Percentiles rank a stretch among this genome's conserved stretches.
Evolutionary conservation across 2,797 vertebrate genomes (phyloP).

Genomic region (Falco biarmicus): DNA sequence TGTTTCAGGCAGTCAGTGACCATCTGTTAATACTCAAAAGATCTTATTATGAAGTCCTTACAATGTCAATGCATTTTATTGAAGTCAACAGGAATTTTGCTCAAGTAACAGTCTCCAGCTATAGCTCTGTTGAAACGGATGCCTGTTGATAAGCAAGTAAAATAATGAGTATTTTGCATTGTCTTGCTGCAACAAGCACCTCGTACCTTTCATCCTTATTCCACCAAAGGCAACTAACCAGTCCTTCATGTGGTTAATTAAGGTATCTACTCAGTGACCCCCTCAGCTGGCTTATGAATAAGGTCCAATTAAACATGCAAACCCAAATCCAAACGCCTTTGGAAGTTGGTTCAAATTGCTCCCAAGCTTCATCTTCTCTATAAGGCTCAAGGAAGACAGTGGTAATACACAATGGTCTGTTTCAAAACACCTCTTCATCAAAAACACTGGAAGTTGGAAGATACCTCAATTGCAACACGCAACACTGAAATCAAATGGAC

Average conservation of each 20-base stretch:
- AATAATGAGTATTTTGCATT: conserved; percentile 53
- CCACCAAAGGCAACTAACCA: neutral
- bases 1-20: conserved; percentile 68
- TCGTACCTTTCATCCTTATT: conserved; percentile 33
- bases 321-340: neutral
- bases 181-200: conserved; percentile 28
- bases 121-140: neutral
- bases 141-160: conserved; percentile 49
- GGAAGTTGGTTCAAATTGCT: neutral
- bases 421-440: neutral
- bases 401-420: neutral
- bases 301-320: conserved; percentile 41
- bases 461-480: neutral
- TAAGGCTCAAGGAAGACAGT: neutral
- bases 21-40: conserved; percentile 74
- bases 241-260: conserved; percentile 40
- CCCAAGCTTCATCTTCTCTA: neutral
- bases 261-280: neutral
- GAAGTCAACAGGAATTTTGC: conserved; percentile 65
- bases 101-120: conserved; percentile 34
- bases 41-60: conserved; percentile 65
- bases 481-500: neutral
- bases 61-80: conserved; percentile 49
- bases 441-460: neutral
- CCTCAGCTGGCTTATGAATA: neutral